These are phyloP conservation scores for Cryptocephalus moraei DNA, from an alignment of 2,888 invertebrate species.

Conservation along the genomic window DNA sequence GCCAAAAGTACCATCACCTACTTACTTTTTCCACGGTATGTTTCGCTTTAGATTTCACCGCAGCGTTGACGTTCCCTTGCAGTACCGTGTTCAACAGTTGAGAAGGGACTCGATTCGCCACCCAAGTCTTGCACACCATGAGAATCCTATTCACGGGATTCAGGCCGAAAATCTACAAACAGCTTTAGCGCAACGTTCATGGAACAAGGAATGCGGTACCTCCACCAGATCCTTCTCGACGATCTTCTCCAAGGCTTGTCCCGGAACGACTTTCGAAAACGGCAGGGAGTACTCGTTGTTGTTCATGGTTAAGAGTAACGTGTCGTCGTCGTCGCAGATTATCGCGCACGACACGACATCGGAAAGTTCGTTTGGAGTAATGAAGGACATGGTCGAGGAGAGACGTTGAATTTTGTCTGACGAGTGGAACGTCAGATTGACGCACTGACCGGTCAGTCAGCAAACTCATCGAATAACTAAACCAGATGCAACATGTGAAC, in stretches of 20 bases:
- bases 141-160: too few species aligned
- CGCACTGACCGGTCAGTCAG: too few species aligned
- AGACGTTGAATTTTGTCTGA: neutral
- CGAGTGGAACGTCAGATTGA: neutral
- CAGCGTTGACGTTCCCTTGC: conserved; percentile 12
- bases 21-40: conserved; percentile 27
- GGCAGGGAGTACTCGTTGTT: conserved; percentile 31
- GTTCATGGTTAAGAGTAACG: conserved; percentile 26
- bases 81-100: too few species aligned
- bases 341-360: conserved; percentile 26
- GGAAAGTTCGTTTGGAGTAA: conserved; percentile 9
- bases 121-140: too few species aligned
- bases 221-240: conserved; percentile 25
- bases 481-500: too few species aligned
- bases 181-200: neutral
- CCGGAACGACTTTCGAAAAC: conserved; percentile 19
- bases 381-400: conserved; percentile 9
- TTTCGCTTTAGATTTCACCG: conserved; percentile 26
- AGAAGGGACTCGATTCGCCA: too few species aligned
- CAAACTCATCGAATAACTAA: too few species aligned
- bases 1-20: too few species aligned
- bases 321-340: conserved; percentile 23
- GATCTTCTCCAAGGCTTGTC: conserved; percentile 21
- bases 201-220: conserved; percentile 13
- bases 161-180: neutral